Evolutionary conservation across 2,113 vertebrate species (phyloP).

Genomic region (Oncorhynchus kisutch): DNA sequence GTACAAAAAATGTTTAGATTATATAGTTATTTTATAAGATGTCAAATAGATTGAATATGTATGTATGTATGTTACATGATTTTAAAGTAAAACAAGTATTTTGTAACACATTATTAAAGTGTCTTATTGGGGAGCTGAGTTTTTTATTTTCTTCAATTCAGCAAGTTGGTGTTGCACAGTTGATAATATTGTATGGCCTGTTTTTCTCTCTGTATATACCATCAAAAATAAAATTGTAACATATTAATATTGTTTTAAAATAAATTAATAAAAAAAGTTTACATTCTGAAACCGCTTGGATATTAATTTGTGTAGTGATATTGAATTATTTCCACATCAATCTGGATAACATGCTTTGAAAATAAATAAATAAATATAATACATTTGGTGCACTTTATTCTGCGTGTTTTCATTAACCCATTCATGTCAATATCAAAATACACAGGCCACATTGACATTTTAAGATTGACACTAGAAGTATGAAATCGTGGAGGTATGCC

Average conservation of each 20-base stretch:
- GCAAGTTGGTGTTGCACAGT: slow-evolving; percentile 67
- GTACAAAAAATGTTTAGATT: slow-evolving; percentile 60
- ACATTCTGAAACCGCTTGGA: slow-evolving; percentile 65
- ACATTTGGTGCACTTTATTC: no score
- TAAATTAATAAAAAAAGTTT: slow-evolving; percentile 67
- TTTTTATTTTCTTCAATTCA: slow-evolving; percentile 50
- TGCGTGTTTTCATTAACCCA: no score
- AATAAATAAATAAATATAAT: no score
- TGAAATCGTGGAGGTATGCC: no score
- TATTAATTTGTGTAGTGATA: slow-evolving; percentile 59
- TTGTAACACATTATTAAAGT: slow-evolving; percentile 80
- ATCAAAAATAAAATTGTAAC: slow-evolving; percentile 75
- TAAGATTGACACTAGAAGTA: no score
- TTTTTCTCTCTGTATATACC: slow-evolving; percentile 67
- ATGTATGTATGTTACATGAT: slow-evolving; percentile 64
- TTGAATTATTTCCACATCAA: slow-evolving; percentile 68
- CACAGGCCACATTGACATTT: no score
- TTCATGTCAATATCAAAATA: no score
- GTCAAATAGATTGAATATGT: slow-evolving; percentile 68
- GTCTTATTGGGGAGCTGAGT: slow-evolving; percentile 71
- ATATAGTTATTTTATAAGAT: slow-evolving; percentile 76
- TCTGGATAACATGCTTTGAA: no score
- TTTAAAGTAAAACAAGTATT: slow-evolving; percentile 75
- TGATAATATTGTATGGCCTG: slow-evolving; percentile 58
- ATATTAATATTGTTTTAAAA: slow-evolving; percentile 72